phyloP scores from a whole-genome alignment of 2,797 vertebrate genomes.

The Sebastiscus albofasciatus region DNA sequence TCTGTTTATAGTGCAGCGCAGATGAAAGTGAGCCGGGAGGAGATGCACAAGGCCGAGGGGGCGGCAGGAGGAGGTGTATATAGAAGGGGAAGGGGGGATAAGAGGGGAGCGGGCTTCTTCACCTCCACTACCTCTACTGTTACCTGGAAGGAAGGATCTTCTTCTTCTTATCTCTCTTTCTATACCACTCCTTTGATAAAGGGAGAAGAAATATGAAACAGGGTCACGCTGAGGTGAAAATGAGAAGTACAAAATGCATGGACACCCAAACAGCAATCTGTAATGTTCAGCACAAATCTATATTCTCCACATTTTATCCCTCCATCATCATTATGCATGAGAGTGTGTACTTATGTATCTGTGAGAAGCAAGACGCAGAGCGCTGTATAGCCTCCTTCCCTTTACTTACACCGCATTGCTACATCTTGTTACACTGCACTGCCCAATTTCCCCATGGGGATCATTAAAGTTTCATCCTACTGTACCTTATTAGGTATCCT shows the following conservation, averaged over 20 bases:
- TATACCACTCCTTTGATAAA: background rate
- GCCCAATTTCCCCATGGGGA: slow-evolving; percentile 27
- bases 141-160: slow-evolving; percentile 21
- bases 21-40: slow-evolving; percentile 64
- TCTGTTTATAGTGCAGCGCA: slow-evolving; percentile 69
- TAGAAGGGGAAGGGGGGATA: slow-evolving; percentile 5
- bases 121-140: background rate
- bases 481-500: slow-evolving; percentile 28
- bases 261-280: background rate
- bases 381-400: background rate
- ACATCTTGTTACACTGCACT: slow-evolving; percentile 36
- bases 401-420: slow-evolving; percentile 38
- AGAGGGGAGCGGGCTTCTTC: background rate
- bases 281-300: slow-evolving; percentile 27
- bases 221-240: slow-evolving; percentile 31
- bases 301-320: background rate
- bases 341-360: slow-evolving; percentile 30
- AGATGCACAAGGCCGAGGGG: slow-evolving; percentile 34
- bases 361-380: background rate
- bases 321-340: slow-evolving; percentile 25
- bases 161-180: slow-evolving; percentile 8
- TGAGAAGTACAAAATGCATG: background rate
- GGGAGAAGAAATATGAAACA: slow-evolving; percentile 10
- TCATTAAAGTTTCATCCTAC: slow-evolving; percentile 57
- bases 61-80: slow-evolving; percentile 8